A percentile compares a stretch with the other conserved stretches of the same genome.
Conservation (phyloP, 2,888 invertebrate genomes). For the Cordilura impudica region DNA sequence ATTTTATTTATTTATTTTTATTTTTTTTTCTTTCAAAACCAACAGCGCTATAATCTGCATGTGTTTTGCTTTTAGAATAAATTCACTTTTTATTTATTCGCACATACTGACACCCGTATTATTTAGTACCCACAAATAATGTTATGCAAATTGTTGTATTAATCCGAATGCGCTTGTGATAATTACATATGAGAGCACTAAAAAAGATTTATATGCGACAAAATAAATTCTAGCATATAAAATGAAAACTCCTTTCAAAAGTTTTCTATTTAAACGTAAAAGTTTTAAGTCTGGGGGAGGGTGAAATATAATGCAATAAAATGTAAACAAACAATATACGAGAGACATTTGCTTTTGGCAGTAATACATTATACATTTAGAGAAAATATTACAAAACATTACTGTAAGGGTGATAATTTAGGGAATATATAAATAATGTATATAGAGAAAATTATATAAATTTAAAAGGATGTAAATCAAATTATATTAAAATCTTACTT, state of each 20-base stretch:
- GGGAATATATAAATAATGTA: neutral
- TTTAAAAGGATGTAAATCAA: slow-evolving; percentile 3
- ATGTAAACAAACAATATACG: slow-evolving; percentile 1
- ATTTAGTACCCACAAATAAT: neutral
- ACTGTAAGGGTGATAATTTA: slow-evolving; percentile 14
- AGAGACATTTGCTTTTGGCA: slow-evolving; percentile 34
- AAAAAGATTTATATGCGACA: slow-evolving; percentile 47
- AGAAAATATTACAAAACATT: slow-evolving; percentile 3
- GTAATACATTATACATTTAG: slow-evolving; percentile 9
- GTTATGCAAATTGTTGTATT: slow-evolving; percentile 26
- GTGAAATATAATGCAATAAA: neutral
- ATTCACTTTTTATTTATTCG: neutral
- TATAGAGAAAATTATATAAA: neutral
- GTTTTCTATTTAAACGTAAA: neutral
- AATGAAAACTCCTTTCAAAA: neutral
- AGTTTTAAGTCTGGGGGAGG: neutral
- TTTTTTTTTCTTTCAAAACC: no score
- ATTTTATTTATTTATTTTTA: no score
- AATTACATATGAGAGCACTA: slow-evolving; percentile 42
- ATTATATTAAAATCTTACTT: neutral
- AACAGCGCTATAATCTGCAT: neutral
- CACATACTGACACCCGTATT: neutral
- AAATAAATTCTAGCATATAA: slow-evolving; percentile 21
- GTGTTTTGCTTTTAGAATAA: neutral
- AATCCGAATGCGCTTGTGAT: slow-evolving; percentile 42